Conservation (phyloP, 2,113 vertebrate genomes). For the Corvus moneduloides region DNA sequence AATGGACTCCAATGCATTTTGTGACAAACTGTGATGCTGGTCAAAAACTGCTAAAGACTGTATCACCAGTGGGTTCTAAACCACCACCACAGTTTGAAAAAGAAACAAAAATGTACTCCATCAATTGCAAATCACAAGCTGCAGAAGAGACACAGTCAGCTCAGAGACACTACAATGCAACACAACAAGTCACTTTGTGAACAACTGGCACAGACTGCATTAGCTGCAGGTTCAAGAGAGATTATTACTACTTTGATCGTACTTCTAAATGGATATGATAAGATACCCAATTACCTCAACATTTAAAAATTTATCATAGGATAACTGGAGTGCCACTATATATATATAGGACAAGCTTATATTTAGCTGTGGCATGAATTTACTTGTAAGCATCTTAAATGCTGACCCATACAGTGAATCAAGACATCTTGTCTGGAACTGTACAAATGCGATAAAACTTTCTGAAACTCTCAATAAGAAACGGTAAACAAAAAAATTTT, state of each 20-base stretch:
- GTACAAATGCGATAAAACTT: neutral
- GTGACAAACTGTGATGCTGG: neutral
- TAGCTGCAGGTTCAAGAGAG: conserved; percentile 69
- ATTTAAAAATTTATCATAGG: neutral
- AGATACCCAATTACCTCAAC: neutral
- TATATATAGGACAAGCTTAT: neutral
- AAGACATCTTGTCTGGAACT: neutral
- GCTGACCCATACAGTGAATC: neutral
- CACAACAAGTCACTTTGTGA: conserved; percentile 23
- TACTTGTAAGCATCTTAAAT: neutral
- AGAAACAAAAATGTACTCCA: fast-evolving
- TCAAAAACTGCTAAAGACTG: neutral
- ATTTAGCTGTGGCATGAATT: neutral
- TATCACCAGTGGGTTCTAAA: neutral
- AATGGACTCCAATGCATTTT: neutral
- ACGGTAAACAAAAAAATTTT: conserved; percentile 11
- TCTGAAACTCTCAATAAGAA: neutral
- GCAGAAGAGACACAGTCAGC: neutral
- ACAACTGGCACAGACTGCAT: conserved; percentile 55
- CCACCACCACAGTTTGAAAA: neutral
- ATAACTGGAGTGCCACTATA: neutral
- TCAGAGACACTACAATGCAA: neutral
- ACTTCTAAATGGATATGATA: conserved; percentile 60
- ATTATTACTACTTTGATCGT: conserved; percentile 64
- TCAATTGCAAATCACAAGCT: neutral